Percentiles rank a stretch among this genome's conserved stretches.
phyloP scores from a whole-genome alignment of 2,113 vertebrate genomes.

The Genyomyrus donnyi region DNA sequence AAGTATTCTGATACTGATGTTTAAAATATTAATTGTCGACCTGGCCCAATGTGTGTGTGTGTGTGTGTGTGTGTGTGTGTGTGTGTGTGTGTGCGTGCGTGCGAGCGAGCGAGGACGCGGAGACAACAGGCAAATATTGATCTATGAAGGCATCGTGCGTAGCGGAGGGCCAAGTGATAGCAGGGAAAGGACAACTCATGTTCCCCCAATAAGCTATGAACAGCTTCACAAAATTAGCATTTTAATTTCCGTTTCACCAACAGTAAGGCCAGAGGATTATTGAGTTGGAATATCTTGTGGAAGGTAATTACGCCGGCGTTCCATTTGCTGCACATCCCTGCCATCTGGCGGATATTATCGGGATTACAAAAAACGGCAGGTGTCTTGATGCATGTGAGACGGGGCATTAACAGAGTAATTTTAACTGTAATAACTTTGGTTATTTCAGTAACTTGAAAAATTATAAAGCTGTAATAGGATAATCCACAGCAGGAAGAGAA shows the following conservation, averaged over 20 bases:
- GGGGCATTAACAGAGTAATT: neutral
- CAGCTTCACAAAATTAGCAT: constrained; percentile 3
- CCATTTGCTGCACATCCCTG: neutral
- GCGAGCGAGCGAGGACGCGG: neutral
- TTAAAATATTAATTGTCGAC: too few relatives aligned
- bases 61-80: neutral
- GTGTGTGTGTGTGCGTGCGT: fast-evolving
- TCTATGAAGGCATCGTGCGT: neutral
- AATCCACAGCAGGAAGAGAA: neutral
- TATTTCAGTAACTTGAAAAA: neutral
- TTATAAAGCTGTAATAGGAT: neutral
- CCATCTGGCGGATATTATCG: constrained; percentile 3
- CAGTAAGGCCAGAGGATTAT: neutral
- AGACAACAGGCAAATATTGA: constrained; percentile 1
- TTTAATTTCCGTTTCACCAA: constrained; percentile 11
- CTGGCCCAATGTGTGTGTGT: neutral
- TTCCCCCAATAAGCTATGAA: neutral
- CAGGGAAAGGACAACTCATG: neutral
- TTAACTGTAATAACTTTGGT: neutral
- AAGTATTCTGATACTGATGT: too few relatives aligned
- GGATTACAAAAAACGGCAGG: neutral
- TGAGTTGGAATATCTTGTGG: neutral
- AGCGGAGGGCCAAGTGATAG: neutral
- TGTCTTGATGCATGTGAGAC: neutral
- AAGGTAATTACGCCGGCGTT: neutral